Percentiles rank a stretch among this genome's conserved stretches.
Conservation (phyloP, 2,797 vertebrate genomes). For the Clarias laeviceps region DNA sequence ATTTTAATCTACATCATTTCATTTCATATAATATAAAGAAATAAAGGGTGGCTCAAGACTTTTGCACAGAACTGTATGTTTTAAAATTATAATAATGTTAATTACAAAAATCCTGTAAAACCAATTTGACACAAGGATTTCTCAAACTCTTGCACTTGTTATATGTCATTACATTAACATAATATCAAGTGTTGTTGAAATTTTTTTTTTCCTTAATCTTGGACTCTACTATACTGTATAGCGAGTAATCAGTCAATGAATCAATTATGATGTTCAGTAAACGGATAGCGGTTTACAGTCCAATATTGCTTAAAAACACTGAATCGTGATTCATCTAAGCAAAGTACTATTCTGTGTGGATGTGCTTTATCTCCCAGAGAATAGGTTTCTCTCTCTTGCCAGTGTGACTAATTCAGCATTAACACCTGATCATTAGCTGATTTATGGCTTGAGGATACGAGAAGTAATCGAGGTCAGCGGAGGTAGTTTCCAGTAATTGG, state of each 20-base stretch:
- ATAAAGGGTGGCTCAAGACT: too few species aligned
- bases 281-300: not conserved
- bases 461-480: slow-evolving; percentile 27
- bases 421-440: slow-evolving; percentile 44
- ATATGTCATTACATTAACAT: too few species aligned
- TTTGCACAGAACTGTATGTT: too few species aligned
- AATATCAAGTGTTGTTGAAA: not conserved
- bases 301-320: not conserved
- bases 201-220: not conserved
- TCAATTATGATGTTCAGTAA: not conserved
- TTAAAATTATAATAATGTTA: too few species aligned
- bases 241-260: not conserved
- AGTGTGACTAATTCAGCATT: slow-evolving; percentile 28
- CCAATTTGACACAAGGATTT: too few species aligned
- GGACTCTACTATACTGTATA: not conserved
- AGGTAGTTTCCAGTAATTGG: slow-evolving; percentile 19
- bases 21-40: too few species aligned
- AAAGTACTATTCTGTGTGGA: not conserved
- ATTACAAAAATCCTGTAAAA: too few species aligned
- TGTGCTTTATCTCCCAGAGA: not conserved
- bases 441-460: slow-evolving; percentile 20
- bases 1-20: too few species aligned
- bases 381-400: slow-evolving; percentile 3
- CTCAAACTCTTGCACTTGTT: too few species aligned
- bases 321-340: not conserved